Evolutionary conservation across 2,113 vertebrate species (phyloP).

Genomic region (Rhipidura dahli): DNA sequence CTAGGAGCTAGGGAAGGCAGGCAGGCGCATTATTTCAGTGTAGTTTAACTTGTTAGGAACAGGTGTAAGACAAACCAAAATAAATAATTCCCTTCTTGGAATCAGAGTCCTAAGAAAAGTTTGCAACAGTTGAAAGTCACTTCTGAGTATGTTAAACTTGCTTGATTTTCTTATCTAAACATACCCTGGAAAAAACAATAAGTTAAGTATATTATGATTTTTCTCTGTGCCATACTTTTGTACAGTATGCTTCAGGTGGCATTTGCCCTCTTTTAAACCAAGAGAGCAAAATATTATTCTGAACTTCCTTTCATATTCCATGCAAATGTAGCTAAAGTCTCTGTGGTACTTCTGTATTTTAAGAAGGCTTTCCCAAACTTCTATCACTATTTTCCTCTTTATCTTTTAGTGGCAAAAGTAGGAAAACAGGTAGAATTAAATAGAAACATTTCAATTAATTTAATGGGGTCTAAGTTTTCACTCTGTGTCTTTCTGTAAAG

Average conservation of each 20-base stretch:
- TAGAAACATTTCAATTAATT: neutral
- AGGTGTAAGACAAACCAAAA: conserved; percentile 12
- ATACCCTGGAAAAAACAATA: neutral
- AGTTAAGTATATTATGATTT: neutral
- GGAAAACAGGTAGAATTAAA: neutral
- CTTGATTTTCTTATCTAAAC: neutral
- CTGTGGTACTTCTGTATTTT: neutral
- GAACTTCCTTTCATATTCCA: neutral
- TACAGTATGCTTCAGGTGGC: neutral
- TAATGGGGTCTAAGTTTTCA: neutral
- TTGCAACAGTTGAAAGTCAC: neutral
- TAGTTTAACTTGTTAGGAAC: neutral
- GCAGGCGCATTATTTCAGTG: neutral
- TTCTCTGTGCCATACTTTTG: neutral
- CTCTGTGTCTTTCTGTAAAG: neutral
- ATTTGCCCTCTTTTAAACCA: neutral
- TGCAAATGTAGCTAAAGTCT: neutral
- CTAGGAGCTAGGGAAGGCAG: neutral
- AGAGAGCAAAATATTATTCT: neutral
- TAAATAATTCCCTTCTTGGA: neutral
- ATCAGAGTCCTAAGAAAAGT: neutral
- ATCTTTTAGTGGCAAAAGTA: neutral
- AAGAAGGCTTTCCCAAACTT: neutral
- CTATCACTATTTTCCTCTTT: neutral
- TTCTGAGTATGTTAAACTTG: neutral